A percentile compares a stretch with the other conserved stretches of the same genome.
phyloP scores from a whole-genome alignment of 1,140 invertebrate genomes.

The Magallana gigas region DNA sequence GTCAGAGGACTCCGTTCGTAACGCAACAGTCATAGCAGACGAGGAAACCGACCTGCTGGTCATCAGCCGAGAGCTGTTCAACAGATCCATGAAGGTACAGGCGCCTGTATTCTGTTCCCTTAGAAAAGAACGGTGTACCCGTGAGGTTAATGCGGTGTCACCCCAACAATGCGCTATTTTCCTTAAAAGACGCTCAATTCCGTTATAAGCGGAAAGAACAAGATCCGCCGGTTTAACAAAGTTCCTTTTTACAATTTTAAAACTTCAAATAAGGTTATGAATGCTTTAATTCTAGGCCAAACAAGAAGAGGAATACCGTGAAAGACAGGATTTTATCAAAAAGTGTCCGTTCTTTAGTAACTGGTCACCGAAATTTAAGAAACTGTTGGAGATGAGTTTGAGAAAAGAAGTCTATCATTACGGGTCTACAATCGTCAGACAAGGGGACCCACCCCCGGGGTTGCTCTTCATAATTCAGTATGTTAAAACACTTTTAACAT shows the following conservation, averaged over 20 bases:
- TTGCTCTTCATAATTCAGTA: slow-evolving; percentile 75
- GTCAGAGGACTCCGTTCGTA: slow-evolving; percentile 72
- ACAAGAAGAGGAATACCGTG: slow-evolving; percentile 72
- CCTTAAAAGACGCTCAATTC: too few species aligned
- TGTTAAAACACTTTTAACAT: neutral
- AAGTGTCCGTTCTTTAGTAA: slow-evolving; percentile 69
- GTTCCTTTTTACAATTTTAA: too few species aligned
- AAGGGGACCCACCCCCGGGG: slow-evolving; percentile 69
- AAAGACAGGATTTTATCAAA: slow-evolving; percentile 71
- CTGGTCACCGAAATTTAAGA: slow-evolving; percentile 71
- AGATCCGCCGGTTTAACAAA: too few species aligned
- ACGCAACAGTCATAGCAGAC: slow-evolving; percentile 75
- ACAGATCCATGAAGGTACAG: slow-evolving; percentile 74
- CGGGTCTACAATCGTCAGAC: slow-evolving; percentile 71
- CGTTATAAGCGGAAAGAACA: too few species aligned
- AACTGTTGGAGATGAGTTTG: slow-evolving; percentile 76
- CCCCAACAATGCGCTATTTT: neutral
- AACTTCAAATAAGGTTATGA: too few species aligned
- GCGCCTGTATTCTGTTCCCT: neutral
- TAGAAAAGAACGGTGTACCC: neutral
- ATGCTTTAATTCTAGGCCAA: slow-evolving; percentile 65
- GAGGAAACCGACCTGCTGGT: slow-evolving; percentile 74
- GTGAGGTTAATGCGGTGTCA: neutral
- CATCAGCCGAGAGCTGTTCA: slow-evolving; percentile 73
- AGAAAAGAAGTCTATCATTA: slow-evolving; percentile 70